Evolutionary conservation across 1,140 invertebrate genomes (phyloP).

Genomic region (Pogonomyrmex californicus): DNA sequence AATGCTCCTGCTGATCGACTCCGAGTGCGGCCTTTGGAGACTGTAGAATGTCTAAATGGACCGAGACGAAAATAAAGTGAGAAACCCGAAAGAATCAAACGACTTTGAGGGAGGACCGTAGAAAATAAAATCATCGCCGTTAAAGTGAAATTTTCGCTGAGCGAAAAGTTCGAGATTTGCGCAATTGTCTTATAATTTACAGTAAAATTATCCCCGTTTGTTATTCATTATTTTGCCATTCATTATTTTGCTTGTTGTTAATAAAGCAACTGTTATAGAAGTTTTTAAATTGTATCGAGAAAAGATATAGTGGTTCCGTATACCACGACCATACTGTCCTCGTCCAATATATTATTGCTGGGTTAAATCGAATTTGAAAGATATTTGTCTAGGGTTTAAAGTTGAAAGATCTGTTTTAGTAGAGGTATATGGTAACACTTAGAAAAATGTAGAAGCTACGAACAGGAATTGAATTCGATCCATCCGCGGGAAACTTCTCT

Average conservation of each 20-base stretch:
- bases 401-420: slow-evolving; percentile 27
- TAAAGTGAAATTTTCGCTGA: not conserved
- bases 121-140: not conserved
- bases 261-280: not conserved
- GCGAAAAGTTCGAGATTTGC: not conserved
- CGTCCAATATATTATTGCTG: not conserved
- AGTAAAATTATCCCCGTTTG: not conserved
- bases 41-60: slow-evolving; percentile 81
- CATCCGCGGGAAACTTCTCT: slow-evolving; percentile 12
- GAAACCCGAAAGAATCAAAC: not conserved
- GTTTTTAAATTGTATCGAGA: slow-evolving; percentile 1
- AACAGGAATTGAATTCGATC: slow-evolving; percentile 48
- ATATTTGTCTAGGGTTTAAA: slow-evolving; percentile 51
- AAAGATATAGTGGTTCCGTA: not conserved
- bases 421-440: slow-evolving; percentile 37
- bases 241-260: not conserved
- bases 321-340: not conserved
- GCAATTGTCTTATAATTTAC: not conserved
- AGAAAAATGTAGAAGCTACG: slow-evolving; percentile 43
- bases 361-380: slow-evolving; percentile 37
- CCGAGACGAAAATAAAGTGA: slow-evolving; percentile 4
- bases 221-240: not conserved
- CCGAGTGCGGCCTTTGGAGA: slow-evolving; percentile 81
- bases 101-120: not conserved
- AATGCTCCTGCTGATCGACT: slow-evolving; percentile 80